Base-by-base conservation (phyloP, 2,888 invertebrate species). In the Himalopsyche anomala region DNA sequence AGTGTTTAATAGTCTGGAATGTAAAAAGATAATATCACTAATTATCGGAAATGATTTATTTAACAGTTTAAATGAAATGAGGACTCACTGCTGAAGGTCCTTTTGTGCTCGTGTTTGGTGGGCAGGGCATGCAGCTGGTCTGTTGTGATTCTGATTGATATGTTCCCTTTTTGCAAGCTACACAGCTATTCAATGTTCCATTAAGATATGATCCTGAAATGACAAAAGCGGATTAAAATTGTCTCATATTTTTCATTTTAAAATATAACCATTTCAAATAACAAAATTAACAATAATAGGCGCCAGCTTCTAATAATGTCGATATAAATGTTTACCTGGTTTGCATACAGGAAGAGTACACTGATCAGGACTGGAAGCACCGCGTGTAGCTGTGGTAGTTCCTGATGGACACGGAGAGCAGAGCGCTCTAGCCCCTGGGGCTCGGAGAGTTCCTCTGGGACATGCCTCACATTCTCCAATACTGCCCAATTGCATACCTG, bases 381-480 rank as follows among this genome's bases (percentile, higher is more conserved):
- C 98, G 83, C 95, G 94, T 89, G 96, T 95, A 0, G 97, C 97
- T 0, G 99, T 99, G 4, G 99, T 99, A 89, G 97, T 95, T 56
- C 98, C 98, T 9, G 96, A 92, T 0, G 99, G 98, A 91, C 99
- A 99, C 11, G 95, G 93, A 9, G 96, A 95, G 90, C 99, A 99
- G 0, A 97, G 96, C 0, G 98, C 96, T 89, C 98, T 97, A 0
- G 97, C 95, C 2, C 98, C 98, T 90, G 96, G 96, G 0, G 96
- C 95, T 54, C 99, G 94, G 92, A 96, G 98, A 0, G 96, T 96
- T 82, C 98, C 99, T 82, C 97, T 93, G 0, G 98, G 98, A 90
- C 99, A 99, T 4, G 97, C 95, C 90, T 98, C 98, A 91, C 98
- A 99, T 82, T 96, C 96, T 4, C 99, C 99, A 90, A 98, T 97